A percentile compares a stretch with the other conserved stretches of the same genome.
Evolutionary conservation across 2,888 invertebrate species (phyloP).

Genomic region (Odontothrips loti): DNA sequence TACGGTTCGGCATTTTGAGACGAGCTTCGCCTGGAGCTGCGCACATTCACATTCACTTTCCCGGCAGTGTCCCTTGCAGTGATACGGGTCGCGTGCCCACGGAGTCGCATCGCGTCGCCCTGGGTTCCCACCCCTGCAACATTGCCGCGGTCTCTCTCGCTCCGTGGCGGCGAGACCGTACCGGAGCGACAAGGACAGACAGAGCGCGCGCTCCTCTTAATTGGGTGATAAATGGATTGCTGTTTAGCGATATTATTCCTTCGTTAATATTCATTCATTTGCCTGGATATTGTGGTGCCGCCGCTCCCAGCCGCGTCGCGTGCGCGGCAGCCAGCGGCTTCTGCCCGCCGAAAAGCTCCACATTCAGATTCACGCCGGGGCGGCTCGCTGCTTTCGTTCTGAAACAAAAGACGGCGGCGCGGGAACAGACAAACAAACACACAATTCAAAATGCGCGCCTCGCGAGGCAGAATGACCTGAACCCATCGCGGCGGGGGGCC

Average conservation of each 20-base stretch:
- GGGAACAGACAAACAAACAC: background rate
- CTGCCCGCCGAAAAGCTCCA: background rate
- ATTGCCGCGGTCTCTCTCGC: background rate
- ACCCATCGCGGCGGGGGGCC: background rate
- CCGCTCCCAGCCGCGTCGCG: too few species aligned
- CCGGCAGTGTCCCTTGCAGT: background rate
- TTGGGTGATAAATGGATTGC: constrained; percentile 25
- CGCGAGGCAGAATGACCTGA: background rate
- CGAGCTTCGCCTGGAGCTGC: too few species aligned
- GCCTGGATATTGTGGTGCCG: constrained; percentile 7
- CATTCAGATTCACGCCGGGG: background rate
- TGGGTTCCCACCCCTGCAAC: background rate
- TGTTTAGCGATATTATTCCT: constrained; percentile 20
- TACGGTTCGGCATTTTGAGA: too few species aligned
- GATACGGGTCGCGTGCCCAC: constrained; percentile 17
- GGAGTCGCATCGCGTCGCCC: background rate
- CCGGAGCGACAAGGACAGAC: background rate
- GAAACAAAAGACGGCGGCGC: background rate
- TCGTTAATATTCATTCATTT: constrained; percentile 25
- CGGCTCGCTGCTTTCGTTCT: background rate
- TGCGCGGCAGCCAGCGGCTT: background rate
- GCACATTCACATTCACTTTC: too few species aligned
- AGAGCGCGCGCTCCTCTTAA: background rate
- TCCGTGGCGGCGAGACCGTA: background rate
- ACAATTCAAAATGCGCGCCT: background rate